Base-by-base conservation (phyloP, 2,888 invertebrate genomes). In the Eupithecia inturbata region DNA sequence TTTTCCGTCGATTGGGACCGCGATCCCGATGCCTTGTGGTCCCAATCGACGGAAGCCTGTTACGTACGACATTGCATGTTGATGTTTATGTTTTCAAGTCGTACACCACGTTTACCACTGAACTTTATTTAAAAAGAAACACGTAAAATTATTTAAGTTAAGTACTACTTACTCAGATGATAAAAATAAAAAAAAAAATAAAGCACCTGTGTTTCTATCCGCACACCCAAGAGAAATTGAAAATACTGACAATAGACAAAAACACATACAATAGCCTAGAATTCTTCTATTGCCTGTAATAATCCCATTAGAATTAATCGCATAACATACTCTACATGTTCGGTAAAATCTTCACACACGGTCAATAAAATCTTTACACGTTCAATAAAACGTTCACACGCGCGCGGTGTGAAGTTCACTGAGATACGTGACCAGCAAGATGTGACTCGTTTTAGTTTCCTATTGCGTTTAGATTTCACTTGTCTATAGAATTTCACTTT, bases 381-480 rank as follows among this genome's bases (percentile, higher is more conserved):
- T 67, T 62, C 67, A 45, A 67, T 69, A 69, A 69, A 62, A 45
- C 63, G 70, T 63, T 72, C 49, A 68, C 72, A 72, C 72, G 68
- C n/a, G 68, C n/a, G 9, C 45, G 36, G 66, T 39, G 66, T 66
- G 66, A 68, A 68, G 45, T 45, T 28, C 36, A 62, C n/a, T 49
- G 60, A 28, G 33, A 3, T 64, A 76, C 78, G 76, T 78, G 73
- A 71, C 70, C 68, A 57, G 68, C 66, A 66, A 66, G 45, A 22
- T 69, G 63, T 33, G 49, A 68, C 68, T 67, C 75, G 60, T 26
- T 88, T 88, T 85, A 82, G 84, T 90, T 89, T 86, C 89, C 82
- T 82, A 79, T 74, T 84, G 85, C 87, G 88, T 89, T 83, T 82
- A 83, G 85, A 86, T 93, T 92, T 93, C 91, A 90, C 92, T 90